Evolutionary conservation across 1,140 invertebrate genomes (phyloP), one percentile per base, ranked within the genome.

Genomic region (Pseudomyrmex cubaensis): DNA sequence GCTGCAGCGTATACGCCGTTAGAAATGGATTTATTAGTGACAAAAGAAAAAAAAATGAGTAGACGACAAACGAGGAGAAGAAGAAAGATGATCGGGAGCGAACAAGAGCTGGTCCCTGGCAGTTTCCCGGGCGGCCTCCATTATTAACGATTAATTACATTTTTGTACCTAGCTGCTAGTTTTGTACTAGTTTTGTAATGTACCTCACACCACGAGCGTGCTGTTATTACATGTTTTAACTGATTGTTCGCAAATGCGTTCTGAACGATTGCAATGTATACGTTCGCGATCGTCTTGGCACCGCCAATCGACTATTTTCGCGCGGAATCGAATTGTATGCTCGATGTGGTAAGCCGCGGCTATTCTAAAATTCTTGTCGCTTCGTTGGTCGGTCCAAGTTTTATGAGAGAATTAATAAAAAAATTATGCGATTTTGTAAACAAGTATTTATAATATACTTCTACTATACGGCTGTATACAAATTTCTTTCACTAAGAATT

Each of bases 101-200:
- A 90, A 84, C 67, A 89, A 35, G 83, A 90, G 88, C 85, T 93
- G 90, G 90, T 92, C 91, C 92, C 92, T 92, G 92, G 87, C 87
- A 93, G 88, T 91, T 92, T 92, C 86, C 87, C 87, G 89, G 90
- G 91, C 88, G 92, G 91, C 91, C 90, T 91, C 78, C 91, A 89
- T 93, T 91, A 93, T 92, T 92, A 92, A 93, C 69, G 76, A 91
- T 92, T 93, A 88, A 92, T 93, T 94, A 93, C 89, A 93, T 92
- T 94, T 94, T 94, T 94, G 93, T 94, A 94, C 93, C 92, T 94
- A 94, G 93, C 90, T 90, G 91, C 92, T 94, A 94, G 93, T 94
- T 94, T 94, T 94, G 92, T 94, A 94, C 93, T 94, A 94, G 93
- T 94, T 94, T 94, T 94, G 88, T 94, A 94, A 94, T 90, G 91